Conservation (phyloP, 2,888 invertebrate species). For the Chironomus tentans region DNA sequence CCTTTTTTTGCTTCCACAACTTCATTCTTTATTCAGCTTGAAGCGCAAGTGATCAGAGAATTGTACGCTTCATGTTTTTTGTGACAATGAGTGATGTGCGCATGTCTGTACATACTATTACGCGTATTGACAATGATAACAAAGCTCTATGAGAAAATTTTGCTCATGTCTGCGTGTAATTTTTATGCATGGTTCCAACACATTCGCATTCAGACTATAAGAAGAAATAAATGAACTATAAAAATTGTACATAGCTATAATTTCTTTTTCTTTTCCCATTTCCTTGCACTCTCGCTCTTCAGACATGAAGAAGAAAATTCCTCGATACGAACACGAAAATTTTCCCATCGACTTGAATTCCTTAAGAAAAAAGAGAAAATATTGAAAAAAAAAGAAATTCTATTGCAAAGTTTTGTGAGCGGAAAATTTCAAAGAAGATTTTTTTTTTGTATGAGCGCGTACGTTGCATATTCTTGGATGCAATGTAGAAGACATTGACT, state of each 20-base stretch:
- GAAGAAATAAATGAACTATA: background rate
- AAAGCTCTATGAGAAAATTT: background rate
- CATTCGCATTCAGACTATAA: background rate
- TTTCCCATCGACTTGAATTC: background rate
- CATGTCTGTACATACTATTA: background rate
- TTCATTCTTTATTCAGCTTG: no score
- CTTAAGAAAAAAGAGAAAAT: background rate
- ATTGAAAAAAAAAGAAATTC: background rate
- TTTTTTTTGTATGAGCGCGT: background rate
- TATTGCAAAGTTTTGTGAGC: no score
- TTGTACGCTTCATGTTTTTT: background rate
- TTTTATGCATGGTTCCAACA: background rate
- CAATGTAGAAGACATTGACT: constrained; percentile 18
- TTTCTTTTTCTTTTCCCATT: no score
- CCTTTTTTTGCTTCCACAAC: no score
- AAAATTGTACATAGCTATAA: background rate
- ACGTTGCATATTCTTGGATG: background rate
- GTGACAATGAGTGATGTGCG: background rate
- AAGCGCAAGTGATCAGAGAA: constrained; percentile 12
- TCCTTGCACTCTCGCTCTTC: no score
- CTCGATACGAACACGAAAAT: background rate
- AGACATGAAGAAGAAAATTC: background rate
- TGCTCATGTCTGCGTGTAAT: background rate
- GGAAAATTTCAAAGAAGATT: no score
- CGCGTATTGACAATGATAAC: background rate